phyloP scores from a whole-genome alignment of 2,113 vertebrate genomes.

The Phainopepla nitens region DNA sequence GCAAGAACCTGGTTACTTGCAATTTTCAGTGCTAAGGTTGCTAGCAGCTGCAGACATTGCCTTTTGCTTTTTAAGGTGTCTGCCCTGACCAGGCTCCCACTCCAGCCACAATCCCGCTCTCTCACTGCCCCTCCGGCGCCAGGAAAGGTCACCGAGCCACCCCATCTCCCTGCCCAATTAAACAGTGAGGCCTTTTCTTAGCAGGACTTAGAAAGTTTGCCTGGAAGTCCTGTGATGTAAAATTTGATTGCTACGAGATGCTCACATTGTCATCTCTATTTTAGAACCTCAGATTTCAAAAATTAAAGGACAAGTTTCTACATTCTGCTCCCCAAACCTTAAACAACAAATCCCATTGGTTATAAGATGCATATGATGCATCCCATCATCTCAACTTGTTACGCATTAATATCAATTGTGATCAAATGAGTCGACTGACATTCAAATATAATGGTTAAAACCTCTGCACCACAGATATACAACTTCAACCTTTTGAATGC shows the following conservation, averaged over 20 bases:
- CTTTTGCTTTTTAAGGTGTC: not conserved
- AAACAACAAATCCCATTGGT: not conserved
- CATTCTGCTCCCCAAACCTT: not conserved
- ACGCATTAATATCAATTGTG: not conserved
- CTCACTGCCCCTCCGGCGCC: fast-evolving
- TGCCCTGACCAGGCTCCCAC: not conserved
- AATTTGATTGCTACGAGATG: not conserved
- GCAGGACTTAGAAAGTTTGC: not conserved
- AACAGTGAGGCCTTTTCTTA: not conserved
- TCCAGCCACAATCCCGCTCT: fast-evolving
- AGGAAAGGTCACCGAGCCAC: not conserved
- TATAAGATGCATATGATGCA: not conserved
- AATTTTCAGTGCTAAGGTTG: not conserved
- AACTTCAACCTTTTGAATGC: constrained; percentile 78
- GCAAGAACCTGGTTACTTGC: not conserved
- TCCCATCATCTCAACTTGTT: not conserved
- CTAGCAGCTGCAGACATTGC: not conserved
- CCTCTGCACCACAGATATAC: constrained; percentile 67
- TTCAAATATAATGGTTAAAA: constrained; percentile 46
- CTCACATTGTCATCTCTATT: not conserved
- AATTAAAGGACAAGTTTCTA: not conserved
- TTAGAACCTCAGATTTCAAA: not conserved
- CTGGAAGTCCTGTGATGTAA: not conserved
- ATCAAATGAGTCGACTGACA: constrained; percentile 43
- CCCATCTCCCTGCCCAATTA: not conserved